Evolutionary conservation across 2,797 vertebrate species (phyloP).

Genomic region (Pelodytes ibericus): DNA sequence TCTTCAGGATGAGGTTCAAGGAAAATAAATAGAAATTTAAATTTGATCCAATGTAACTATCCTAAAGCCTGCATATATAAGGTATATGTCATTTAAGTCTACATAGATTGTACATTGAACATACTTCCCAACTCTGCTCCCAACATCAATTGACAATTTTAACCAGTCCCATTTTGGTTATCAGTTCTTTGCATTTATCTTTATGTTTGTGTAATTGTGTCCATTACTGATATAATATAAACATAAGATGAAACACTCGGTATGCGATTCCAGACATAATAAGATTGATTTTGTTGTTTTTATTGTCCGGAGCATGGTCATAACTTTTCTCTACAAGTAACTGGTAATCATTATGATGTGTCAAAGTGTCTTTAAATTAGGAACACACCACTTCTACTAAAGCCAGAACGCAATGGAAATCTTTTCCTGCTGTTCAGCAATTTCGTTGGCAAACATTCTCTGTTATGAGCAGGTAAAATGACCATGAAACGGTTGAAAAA

Average conservation of each 20-base stretch:
- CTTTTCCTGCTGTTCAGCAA: slow-evolving; percentile 41
- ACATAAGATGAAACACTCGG: neutral
- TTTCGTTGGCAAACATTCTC: slow-evolving; percentile 41
- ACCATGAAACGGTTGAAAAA: slow-evolving; percentile 52
- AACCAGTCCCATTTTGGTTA: no score
- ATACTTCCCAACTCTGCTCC: no score
- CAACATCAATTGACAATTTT: no score
- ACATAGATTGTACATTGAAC: no score
- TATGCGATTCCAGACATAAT: neutral
- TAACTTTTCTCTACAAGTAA: neutral
- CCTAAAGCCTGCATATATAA: no score
- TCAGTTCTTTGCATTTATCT: no score
- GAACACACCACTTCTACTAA: neutral
- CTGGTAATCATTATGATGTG: slow-evolving; percentile 8
- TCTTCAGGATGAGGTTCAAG: no score
- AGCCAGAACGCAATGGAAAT: slow-evolving; percentile 5
- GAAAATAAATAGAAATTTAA: no score
- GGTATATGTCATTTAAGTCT: no score
- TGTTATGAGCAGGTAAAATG: slow-evolving; percentile 53
- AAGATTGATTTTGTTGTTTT: neutral
- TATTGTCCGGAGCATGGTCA: neutral
- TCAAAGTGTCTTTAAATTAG: slow-evolving; percentile 20
- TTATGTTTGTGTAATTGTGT: no score
- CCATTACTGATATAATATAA: no score
- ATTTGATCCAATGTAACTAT: no score